Conservation (phyloP, 2,888 invertebrate species). For the Euphydryas editha region DNA sequence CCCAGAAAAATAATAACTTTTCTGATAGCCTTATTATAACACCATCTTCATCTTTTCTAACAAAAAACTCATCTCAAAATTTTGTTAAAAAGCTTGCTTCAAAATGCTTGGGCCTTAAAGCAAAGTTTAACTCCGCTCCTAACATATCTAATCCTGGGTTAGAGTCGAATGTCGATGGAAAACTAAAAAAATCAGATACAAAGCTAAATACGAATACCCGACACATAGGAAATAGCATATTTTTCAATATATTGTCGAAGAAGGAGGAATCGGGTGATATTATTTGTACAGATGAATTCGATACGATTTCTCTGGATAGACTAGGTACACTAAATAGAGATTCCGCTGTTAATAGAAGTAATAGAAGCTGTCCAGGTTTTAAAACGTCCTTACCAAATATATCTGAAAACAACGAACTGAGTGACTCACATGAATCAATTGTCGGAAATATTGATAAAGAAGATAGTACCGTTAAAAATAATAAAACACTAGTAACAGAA, state of each 20-base stretch:
- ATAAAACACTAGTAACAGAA: slow-evolving; percentile 50
- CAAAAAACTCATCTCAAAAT: slow-evolving; percentile 74
- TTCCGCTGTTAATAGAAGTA: slow-evolving; percentile 74
- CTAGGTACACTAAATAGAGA: slow-evolving; percentile 73
- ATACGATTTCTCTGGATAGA: slow-evolving; percentile 77
- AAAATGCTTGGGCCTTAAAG: slow-evolving; percentile 79
- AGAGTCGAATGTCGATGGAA: slow-evolving; percentile 66
- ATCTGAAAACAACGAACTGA: slow-evolving; percentile 75
- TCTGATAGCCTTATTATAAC: slow-evolving; percentile 72
- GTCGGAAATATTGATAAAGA: slow-evolving; percentile 56
- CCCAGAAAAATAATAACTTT: slow-evolving; percentile 77
- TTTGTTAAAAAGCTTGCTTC: slow-evolving; percentile 82
- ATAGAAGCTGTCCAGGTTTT: slow-evolving; percentile 77
- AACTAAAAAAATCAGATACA: slow-evolving; percentile 60
- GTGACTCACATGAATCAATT: slow-evolving; percentile 66
- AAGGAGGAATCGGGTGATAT: slow-evolving; percentile 77
- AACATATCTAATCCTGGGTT: slow-evolving; percentile 72
- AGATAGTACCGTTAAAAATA: slow-evolving; percentile 52
- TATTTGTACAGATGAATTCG: slow-evolving; percentile 76
- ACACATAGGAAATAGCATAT: slow-evolving; percentile 77
- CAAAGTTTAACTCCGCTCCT: slow-evolving; percentile 80
- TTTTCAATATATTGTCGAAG: slow-evolving; percentile 76
- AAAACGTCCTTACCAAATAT: slow-evolving; percentile 78
- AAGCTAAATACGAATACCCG: slow-evolving; percentile 67
- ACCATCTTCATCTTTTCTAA: slow-evolving; percentile 75